Evolutionary conservation across 1,140 invertebrate genomes (phyloP), one percentile per base, ranked within the genome.

Genomic region (Calliopsis andreniformis): DNA sequence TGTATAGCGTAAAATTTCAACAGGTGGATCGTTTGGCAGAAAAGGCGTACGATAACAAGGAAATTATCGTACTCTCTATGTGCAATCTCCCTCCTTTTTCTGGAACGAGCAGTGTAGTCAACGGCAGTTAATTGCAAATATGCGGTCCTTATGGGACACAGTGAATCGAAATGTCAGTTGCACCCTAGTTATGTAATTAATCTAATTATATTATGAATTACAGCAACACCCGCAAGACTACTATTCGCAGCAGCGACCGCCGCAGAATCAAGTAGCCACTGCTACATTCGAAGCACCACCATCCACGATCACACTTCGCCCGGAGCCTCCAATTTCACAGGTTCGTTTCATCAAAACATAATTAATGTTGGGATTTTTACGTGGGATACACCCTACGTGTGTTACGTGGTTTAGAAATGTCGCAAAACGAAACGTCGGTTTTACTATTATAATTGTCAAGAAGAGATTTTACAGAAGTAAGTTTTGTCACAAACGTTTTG

Each of bases 311-410:
- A 95, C 94, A 39, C 93, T 97, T 28, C 93, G 95, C 83, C 94
- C 93, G 72, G 92, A 95, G 87, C 93, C 94, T 51, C 96, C 96
- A 30, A 93, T 96, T 53, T 95, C 94, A 83, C 96, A 97, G 93
- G 92, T 93, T 35, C 25, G 35, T 8, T 49, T 35, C 20, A 43
- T 43, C 35, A 39, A 4, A 25, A 43, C 58, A 64, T 77, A 39
- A 39, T 39, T 39, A 39, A 39, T n/a, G n/a, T n/a, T n/a, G n/a
- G n/a, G n/a, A n/a, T n/a, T n/a, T n/a, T n/a, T n/a, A n/a, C n/a
- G n/a, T n/a, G n/a, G n/a, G n/a, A n/a, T n/a, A n/a, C n/a, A n/a
- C n/a, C n/a, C n/a, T n/a, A n/a, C n/a, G n/a, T n/a, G n/a, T n/a
- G n/a, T n/a, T n/a, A n/a, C n/a, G n/a, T n/a, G n/a, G n/a, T n/a